Evolutionary conservation across 2,797 vertebrate genomes (phyloP).

Genomic region (Nothura maculosa): DNA sequence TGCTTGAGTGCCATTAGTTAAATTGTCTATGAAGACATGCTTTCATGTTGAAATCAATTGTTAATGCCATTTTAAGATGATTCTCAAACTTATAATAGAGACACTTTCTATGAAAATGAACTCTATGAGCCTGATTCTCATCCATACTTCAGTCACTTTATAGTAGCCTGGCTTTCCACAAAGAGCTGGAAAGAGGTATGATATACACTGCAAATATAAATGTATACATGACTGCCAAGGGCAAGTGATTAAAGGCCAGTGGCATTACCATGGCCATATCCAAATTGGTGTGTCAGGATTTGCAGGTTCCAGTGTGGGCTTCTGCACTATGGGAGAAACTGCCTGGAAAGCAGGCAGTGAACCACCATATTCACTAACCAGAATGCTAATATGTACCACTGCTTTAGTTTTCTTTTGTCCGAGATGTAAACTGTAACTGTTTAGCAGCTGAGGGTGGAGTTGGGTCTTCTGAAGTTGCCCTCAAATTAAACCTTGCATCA

Average conservation of each 20-base stretch:
- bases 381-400: neutral
- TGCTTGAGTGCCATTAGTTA: neutral
- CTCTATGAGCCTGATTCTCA: neutral
- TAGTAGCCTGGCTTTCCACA: neutral
- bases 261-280: neutral
- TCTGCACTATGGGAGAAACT: neutral
- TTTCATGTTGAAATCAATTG: slow-evolving; percentile 48
- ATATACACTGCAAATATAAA: neutral
- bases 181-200: neutral
- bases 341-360: neutral
- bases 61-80: slow-evolving; percentile 25
- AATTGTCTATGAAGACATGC: slow-evolving; percentile 14
- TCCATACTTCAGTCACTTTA: neutral
- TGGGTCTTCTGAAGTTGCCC: neutral
- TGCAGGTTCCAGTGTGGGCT: neutral
- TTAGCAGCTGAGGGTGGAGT: neutral
- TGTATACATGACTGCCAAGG: neutral
- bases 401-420: neutral
- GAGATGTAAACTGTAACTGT: neutral
- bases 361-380: neutral
- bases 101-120: neutral
- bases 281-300: neutral
- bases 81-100: slow-evolving; percentile 44
- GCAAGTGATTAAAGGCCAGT: slow-evolving; percentile 2
- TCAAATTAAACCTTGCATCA: neutral